phyloP scores from a whole-genome alignment of 1,140 invertebrate species.

The Carcinoscorpius rotundicauda region DNA sequence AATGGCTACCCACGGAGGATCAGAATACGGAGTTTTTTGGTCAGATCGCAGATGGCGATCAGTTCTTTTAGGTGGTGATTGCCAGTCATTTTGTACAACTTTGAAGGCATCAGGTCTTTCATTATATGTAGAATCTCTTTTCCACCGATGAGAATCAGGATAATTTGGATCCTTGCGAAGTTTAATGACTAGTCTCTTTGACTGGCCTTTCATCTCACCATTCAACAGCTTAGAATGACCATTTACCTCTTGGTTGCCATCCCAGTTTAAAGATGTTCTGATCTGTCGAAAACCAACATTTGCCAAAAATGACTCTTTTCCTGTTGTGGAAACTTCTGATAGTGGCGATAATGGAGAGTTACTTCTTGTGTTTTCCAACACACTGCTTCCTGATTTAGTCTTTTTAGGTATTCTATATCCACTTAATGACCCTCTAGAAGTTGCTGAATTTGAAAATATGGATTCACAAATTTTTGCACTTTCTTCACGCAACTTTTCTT shows the following conservation, averaged over 20 bases:
- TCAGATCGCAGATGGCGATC: background rate
- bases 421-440: background rate
- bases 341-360: conserved; percentile 1
- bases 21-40: background rate
- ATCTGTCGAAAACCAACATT: background rate
- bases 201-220: background rate
- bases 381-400: background rate
- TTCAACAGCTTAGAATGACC: background rate
- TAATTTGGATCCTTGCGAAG: conserved; percentile 18
- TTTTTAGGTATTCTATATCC: conserved; percentile 16
- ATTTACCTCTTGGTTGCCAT: background rate
- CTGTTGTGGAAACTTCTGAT: background rate
- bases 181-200: conserved; percentile 19
- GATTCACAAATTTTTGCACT: conserved; percentile 9
- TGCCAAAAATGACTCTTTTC: background rate
- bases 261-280: background rate
- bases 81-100: background rate
- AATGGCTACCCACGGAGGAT: no score
- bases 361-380: background rate
- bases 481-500: conserved; percentile 9
- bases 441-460: conserved; percentile 2
- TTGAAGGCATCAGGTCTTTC: background rate
- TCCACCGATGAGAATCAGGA: conserved; percentile 16
- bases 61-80: background rate
- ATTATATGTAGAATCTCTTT: conserved; percentile 6